Base-by-base conservation (phyloP, 1,140 invertebrate genomes). In the Drosophila yakuba region DNA sequence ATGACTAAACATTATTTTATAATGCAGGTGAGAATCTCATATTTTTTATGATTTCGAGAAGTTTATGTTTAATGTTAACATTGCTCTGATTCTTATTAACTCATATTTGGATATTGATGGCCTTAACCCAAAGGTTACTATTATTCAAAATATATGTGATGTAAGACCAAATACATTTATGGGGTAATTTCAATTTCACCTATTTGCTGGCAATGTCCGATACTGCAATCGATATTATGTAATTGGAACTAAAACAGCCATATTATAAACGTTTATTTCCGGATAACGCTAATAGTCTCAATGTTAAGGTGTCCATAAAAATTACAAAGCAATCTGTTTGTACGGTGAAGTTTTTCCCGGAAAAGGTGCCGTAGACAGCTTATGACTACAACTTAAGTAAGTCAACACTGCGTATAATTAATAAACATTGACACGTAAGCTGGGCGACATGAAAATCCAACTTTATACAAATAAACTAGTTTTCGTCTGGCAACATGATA, bases 11-110 rank as follows among this genome's bases (percentile, higher is more conserved):
- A 92, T 41, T 74, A 74, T 17, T 86, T 92, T 52, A 92, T 92
- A 17, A 91, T 93, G 72, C 85, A 97, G 95, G 96, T 96, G 79
- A 80, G 75, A 3, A 25, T 0, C 4, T 25, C 4, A 25, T 25
- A 32, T 32, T 8, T 32, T 10, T 10, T 32, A 32, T 32, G 32
- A 32, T 7, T 8, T 32, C 1, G 0, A 32, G 8, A 0, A 32
- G 7, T 32, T 32, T 32, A 32, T 32, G 7, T 32, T 2, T 1
- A 6, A 14, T 25, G n/a, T 4, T 28, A 39, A 38, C 6, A 10
- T 4, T 38, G 7, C 0, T 32, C 7, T 8, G 8, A 32, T 32
- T 35, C 38, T 56, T 23, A 36, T 4, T 3, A 10, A 60, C 11
- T 60, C 14, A 60, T 12, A 56, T 36, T 15, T 56, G 0, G 2